Percentiles rank a stretch among this genome's conserved stretches.
Conservation (phyloP, 2,113 vertebrate genomes). For the Eonycteris spelaea region DNA sequence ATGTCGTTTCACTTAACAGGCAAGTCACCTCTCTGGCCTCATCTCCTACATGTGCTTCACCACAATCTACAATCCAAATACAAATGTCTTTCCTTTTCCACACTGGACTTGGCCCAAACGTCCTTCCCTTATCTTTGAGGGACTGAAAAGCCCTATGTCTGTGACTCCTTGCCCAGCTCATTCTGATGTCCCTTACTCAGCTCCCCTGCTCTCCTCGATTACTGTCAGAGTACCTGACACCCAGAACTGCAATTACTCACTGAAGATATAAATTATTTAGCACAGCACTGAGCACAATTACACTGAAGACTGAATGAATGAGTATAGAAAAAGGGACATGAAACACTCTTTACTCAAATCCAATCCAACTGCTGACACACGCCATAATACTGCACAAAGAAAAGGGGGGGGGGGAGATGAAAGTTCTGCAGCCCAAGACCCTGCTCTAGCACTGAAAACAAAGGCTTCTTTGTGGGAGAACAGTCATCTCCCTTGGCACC, state of each 20-base stretch:
- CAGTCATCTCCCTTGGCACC: neutral
- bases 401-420: accelerated
- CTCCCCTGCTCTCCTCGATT: neutral
- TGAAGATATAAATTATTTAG: neutral
- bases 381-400: neutral
- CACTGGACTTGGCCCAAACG: neutral
- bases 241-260: neutral
- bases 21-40: neutral
- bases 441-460: neutral
- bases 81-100: neutral
- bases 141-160: neutral
- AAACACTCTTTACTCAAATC: neutral
- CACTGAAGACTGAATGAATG: neutral
- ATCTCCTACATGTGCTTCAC: neutral
- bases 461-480: neutral
- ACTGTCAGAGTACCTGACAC: neutral
- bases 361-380: neutral
- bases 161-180: neutral
- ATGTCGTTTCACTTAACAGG: neutral
- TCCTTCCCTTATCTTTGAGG: neutral
- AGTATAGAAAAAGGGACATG: neutral
- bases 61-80: neutral
- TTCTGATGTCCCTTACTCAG: neutral
- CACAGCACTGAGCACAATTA: neutral
- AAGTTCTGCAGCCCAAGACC: neutral